phyloP scores from a whole-genome alignment of 2,888 invertebrate species.

The Hylaea fasciaria region DNA sequence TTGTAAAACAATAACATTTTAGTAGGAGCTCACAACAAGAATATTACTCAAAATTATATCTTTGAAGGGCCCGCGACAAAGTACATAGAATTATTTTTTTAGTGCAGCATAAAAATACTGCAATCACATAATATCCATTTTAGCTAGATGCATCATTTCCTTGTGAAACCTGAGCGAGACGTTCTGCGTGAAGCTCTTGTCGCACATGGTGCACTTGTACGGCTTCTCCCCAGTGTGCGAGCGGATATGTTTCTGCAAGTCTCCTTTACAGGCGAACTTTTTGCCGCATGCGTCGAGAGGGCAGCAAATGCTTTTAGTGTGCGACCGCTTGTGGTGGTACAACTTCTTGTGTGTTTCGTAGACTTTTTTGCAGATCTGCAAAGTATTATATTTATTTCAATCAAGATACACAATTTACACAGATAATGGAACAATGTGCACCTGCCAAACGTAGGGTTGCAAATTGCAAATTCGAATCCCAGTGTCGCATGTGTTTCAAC shows the following conservation, averaged over 20 bases:
- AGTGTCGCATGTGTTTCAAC: too few species aligned
- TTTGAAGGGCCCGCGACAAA: too few species aligned
- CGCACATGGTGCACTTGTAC: constrained; percentile 62
- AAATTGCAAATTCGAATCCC: too few species aligned
- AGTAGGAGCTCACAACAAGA: too few species aligned
- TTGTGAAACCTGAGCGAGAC: constrained; percentile 63
- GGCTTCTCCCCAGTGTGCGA: constrained; percentile 77
- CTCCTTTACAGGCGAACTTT: constrained; percentile 68
- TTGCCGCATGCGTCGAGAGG: constrained; percentile 63
- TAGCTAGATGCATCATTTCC: constrained; percentile 50
- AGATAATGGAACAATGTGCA: too few species aligned
- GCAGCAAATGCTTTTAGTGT: constrained; percentile 62
- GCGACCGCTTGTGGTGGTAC: constrained; percentile 65
- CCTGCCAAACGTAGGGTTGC: too few species aligned
- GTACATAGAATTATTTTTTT: too few species aligned
- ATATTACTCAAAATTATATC: too few species aligned
- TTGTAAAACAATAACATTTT: too few species aligned
- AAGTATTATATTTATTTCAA: neutral
- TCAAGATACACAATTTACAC: too few species aligned
- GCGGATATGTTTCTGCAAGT: constrained; percentile 69
- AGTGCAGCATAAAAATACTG: neutral
- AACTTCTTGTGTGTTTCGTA: constrained; percentile 64
- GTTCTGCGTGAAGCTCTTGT: constrained; percentile 64
- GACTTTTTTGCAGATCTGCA: constrained; percentile 67
- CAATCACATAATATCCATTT: neutral